A percentile compares a stretch with the other conserved stretches of the same genome.
phyloP scores from a whole-genome alignment of 2,888 invertebrate genomes.

The Rhingia rostrata region DNA sequence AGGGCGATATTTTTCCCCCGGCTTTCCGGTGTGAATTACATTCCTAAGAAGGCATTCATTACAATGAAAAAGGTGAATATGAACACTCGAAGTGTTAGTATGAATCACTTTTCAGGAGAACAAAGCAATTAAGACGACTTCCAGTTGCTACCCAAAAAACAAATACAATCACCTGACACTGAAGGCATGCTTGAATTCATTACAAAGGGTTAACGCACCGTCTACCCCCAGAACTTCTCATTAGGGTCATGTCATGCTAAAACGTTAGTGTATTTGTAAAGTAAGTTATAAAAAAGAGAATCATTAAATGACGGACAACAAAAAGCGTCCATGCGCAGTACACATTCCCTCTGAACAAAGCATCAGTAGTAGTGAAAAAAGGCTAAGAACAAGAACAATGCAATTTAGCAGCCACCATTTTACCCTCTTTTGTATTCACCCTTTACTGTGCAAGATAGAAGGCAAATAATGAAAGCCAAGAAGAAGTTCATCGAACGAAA shows the following conservation, averaged over 20 bases:
- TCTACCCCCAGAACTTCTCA: slow-evolving; percentile 15
- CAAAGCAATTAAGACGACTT: slow-evolving; percentile 9
- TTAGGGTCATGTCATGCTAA: slow-evolving; percentile 28
- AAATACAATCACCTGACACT: neutral
- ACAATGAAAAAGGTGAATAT: neutral
- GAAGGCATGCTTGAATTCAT: neutral
- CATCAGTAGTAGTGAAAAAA: neutral
- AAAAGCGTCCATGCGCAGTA: slow-evolving; percentile 52
- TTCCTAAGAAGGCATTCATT: slow-evolving; percentile 10
- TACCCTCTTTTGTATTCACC: slow-evolving; percentile 4
- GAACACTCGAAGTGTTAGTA: neutral
- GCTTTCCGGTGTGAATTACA: slow-evolving; percentile 60
- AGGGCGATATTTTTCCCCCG: slow-evolving; percentile 28
- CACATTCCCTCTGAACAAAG: slow-evolving; percentile 43
- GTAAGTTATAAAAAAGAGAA: slow-evolving; percentile 9
- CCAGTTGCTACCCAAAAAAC: slow-evolving; percentile 36
- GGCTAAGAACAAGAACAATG: slow-evolving; percentile 54
- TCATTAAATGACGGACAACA: slow-evolving; percentile 50
- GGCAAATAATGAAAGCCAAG: slow-evolving; percentile 14
- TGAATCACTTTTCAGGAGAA: slow-evolving; percentile 25
- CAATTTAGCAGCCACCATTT: slow-evolving; percentile 40
- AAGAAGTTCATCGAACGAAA: slow-evolving; percentile 71
- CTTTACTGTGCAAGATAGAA: neutral
- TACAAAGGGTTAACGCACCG: neutral
- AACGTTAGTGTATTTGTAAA: neutral